Evolutionary conservation across 2,888 invertebrate genomes (phyloP).

Genomic region (Ichneumoninae sp.): DNA sequence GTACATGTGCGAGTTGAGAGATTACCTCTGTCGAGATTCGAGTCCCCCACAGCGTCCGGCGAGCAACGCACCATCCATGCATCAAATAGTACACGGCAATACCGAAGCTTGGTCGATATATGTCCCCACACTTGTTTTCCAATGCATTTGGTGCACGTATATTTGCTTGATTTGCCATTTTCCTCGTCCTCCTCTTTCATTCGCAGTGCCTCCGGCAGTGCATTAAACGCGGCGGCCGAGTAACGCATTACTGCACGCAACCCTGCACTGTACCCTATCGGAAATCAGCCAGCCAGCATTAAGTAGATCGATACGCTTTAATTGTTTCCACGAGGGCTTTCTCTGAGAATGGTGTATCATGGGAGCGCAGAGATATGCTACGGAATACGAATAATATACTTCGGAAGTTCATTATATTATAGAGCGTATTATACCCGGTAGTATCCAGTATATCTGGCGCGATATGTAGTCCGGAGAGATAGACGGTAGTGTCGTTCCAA

Average conservation of each 20-base stretch:
- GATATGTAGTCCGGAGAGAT: not conserved
- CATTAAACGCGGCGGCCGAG: conserved; percentile 54
- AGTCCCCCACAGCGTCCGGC: conserved; percentile 21
- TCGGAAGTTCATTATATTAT: not conserved
- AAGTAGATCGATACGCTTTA: conserved; percentile 70
- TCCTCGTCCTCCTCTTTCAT: conserved; percentile 39
- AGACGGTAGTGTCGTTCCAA: conserved; percentile 33
- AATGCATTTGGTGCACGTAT: conserved; percentile 33
- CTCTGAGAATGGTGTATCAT: conserved; percentile 36
- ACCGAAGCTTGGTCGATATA: conserved; percentile 35
- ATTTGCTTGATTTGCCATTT: conserved; percentile 24
- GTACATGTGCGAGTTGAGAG: conserved; percentile 30
- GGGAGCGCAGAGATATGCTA: conserved; percentile 25
- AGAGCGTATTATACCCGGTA: not conserved
- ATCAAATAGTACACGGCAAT: conserved; percentile 61
- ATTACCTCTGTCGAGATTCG: conserved; percentile 55
- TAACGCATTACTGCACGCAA: conserved; percentile 63
- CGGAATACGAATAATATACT: conserved; percentile 12
- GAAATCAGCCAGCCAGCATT: conserved; percentile 65
- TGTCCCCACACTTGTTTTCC: conserved; percentile 52
- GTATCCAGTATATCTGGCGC: not conserved
- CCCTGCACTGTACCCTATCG: conserved; percentile 57
- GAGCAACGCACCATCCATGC: conserved; percentile 57
- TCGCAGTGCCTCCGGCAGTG: conserved; percentile 28
- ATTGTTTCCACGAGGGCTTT: conserved; percentile 65